Base-by-base conservation (phyloP, 1,140 invertebrate genomes). In the Parapsyche elsis region DNA sequence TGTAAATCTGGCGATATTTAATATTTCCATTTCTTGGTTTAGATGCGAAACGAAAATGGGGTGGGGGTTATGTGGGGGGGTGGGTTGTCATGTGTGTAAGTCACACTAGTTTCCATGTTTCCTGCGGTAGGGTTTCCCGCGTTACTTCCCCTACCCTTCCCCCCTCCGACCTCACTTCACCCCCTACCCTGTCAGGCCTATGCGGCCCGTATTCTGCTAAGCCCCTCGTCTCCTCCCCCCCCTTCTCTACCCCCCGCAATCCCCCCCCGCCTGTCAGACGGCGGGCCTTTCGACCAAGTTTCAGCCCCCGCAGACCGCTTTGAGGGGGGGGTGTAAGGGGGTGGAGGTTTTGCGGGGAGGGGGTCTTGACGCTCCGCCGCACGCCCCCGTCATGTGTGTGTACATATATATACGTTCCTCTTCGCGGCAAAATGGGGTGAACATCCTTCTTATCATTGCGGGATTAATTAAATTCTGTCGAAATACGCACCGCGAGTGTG, bases 101-200 rank as follows among this genome's bases (percentile, higher is more conserved):
- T 77, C 75, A 77, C 75, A 77, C 75, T 77, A 77, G 75, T 77
- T 77, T 77, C 75, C 75, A 61, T 61, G 74, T 76, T 76, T 76
- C 75, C 57, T 77, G 75, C 57, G 75, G 75, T 77, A 64, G 71
- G 71, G 53, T 76, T 76, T 76, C 74, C 53, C 74, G 19, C 70
- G 9, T 16, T 12, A 14, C 16, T 24, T 14, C 30, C 4, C 23
- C 5, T 71, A 0, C 24, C 5, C 24, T 4, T 2, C 67, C 67
- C 24, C 9, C 12, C 21, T 26, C 21, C 1, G 5, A 67, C 5
- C 61, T 16, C 61, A 16, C 12, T 53, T 5, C 16, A 5, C 0
- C 59, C 59, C 16, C 59, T 16, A 9, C n/a, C n/a, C n/a, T n/a
- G n/a, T 61, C 19, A 23, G 5, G 49, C 49, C 49, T 53, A 53